phyloP scores from a whole-genome alignment of 2,888 invertebrate species.

The Metellina segmentata region DNA sequence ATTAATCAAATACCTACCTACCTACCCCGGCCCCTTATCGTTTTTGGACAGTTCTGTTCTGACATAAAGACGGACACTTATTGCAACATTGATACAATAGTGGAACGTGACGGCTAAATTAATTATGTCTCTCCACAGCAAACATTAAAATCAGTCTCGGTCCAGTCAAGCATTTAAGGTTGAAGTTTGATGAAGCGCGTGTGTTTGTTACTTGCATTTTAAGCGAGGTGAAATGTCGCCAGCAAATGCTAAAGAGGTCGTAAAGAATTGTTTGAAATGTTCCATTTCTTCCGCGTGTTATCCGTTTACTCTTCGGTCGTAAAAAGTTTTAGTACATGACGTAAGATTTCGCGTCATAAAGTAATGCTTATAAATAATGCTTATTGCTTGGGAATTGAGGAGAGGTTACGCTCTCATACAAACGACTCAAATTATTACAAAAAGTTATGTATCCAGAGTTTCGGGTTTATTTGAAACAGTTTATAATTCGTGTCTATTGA shows the following conservation, averaged over 20 bases:
- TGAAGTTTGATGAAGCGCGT: neutral
- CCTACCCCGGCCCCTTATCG: no score
- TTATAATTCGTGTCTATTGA: no score
- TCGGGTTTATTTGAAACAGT: no score
- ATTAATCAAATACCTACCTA: no score
- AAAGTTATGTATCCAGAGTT: neutral
- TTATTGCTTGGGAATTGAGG: neutral
- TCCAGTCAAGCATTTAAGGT: neutral
- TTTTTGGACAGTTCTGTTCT: neutral
- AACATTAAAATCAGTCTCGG: neutral
- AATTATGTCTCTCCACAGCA: neutral
- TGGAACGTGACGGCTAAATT: neutral
- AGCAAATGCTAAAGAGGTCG: conserved; percentile 6
- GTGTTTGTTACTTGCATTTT: neutral
- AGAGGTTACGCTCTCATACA: neutral
- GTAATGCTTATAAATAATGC: neutral
- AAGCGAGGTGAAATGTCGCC: neutral
- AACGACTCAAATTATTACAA: neutral
- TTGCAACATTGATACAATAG: neutral
- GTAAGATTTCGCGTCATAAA: neutral
- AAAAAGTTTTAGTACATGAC: neutral
- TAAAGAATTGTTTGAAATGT: conserved; percentile 16
- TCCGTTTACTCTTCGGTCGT: neutral
- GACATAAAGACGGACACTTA: neutral
- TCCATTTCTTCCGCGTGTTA: neutral